A percentile compares a stretch with the other conserved stretches of the same genome.
These are phyloP conservation scores for Anthonomus grandis DNA, from an alignment of 1,140 invertebrate species.

Conservation along the genomic window DNA sequence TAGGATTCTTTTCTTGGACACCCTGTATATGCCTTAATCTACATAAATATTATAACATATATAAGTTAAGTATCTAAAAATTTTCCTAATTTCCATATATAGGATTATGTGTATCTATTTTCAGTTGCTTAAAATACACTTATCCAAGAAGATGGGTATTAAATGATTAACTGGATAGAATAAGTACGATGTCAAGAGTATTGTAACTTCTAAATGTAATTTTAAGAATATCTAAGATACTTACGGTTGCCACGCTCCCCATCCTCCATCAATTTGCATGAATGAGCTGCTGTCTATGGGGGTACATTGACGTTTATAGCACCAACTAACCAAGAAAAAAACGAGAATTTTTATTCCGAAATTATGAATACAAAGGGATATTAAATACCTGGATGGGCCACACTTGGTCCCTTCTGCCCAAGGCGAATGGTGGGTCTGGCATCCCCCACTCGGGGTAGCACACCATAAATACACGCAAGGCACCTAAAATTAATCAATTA, in stretches of 20 bases:
- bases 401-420: slow-evolving; percentile 92
- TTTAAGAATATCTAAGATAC: slow-evolving; percentile 47
- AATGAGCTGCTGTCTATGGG: slow-evolving; percentile 52
- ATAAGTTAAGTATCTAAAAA: too few relatives aligned
- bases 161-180: too few relatives aligned
- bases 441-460: slow-evolving; percentile 63
- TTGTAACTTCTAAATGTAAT: too few relatives aligned
- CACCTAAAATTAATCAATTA: slow-evolving; percentile 49
- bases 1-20: too few relatives aligned
- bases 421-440: slow-evolving; percentile 80
- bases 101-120: too few relatives aligned
- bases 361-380: too few relatives aligned
- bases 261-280: slow-evolving; percentile 69
- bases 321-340: slow-evolving; percentile 64
- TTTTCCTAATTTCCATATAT: too few relatives aligned
- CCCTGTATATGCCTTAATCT: too few relatives aligned
- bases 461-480: slow-evolving; percentile 82
- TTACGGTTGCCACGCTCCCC: slow-evolving; percentile 75
- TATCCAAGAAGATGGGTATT: too few relatives aligned
- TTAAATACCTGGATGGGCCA: slow-evolving; percentile 52
- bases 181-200: too few relatives aligned
- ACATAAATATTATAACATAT: too few relatives aligned
- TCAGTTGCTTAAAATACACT: too few relatives aligned
- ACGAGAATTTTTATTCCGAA: slow-evolving; percentile 19
- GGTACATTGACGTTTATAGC: slow-evolving; percentile 77